These are phyloP conservation scores for Neoniphon sammara DNA, from an alignment of 2,797 vertebrate species.

Conservation along the genomic window DNA sequence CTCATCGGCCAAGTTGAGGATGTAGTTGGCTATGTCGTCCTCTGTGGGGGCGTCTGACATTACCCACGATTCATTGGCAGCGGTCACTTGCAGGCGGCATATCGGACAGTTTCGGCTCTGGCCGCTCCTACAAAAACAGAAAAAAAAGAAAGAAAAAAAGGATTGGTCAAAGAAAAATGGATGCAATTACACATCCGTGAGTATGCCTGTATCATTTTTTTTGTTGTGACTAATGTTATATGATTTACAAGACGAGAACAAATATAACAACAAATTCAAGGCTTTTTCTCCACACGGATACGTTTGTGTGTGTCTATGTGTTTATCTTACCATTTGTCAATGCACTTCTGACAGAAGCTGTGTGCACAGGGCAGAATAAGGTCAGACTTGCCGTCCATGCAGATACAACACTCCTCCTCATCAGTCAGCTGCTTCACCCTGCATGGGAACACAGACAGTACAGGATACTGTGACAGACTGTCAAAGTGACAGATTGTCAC, in stretches of 20 bases:
- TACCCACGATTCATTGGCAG: constrained; percentile 95
- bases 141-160: background rate
- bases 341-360: constrained; percentile 99
- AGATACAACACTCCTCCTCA: constrained; percentile 98
- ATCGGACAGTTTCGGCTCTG: constrained; percentile 95
- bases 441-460: constrained; percentile 35
- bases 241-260: background rate
- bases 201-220: background rate
- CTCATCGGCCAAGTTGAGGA: constrained; percentile 97
- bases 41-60: constrained; percentile 96
- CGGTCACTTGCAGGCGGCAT: constrained; percentile 94
- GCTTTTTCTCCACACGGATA: too few relatives aligned
- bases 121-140: constrained; percentile 87
- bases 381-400: constrained; percentile 96
- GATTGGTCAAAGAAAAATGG: background rate
- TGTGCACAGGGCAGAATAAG: constrained; percentile 96
- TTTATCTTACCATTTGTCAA: constrained; percentile 92
- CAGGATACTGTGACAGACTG: background rate
- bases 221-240: too few relatives aligned
- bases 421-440: constrained; percentile 97
- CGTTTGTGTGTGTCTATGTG: constrained; percentile 14
- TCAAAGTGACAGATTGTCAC: too few relatives aligned
- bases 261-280: background rate
- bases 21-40: constrained; percentile 94
- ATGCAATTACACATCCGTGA: background rate